Evolutionary conservation across 2,797 vertebrate genomes (phyloP), one percentile per base, ranked within the genome.

Genomic region (Prunella strophiata): DNA sequence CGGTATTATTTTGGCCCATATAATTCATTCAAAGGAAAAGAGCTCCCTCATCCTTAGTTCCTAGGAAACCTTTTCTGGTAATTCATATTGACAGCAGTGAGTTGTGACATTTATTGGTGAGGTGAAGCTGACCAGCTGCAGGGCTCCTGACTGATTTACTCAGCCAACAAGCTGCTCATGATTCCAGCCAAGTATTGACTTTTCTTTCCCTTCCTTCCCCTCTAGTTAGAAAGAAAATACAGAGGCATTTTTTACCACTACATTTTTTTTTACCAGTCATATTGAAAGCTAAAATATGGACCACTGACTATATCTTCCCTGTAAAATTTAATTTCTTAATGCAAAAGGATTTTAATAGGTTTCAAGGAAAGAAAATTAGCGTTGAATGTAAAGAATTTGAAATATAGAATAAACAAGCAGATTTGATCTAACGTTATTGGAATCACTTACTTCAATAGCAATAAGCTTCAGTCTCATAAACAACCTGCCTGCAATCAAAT

Each of bases 1-100:
- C 50, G 36, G 42, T 89, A 82, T 79, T 88, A 74, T 87, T 96
- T 82, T 65, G n/a, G 36, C 21, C 63, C 18, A 8, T 55, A 50
- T 78, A 79, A 88, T 96, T 87, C 26, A 92, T 95, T 92, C 70
- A 71, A 45, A 92, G 43, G 75, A 91, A 94, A 96, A 75, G 19
- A 52, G 30, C 47, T 95, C 62, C 50, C 67, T 76, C 62, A 85
- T 57, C 54, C n/a, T 74, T 38, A 77, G 93, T 72, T 93, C 83
- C 88, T 85, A 54, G 58, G 73, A 96, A 94, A 95, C 72, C 66
- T 93, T 95, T 79, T 57, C 90, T 87, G 78, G 51, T 94, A 97
- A 92, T 91, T 96, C 86, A 66, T 96, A 96, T 97, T 94, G 96
- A 95, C 92, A 97, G 91, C 71, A 91, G 94, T 89, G 88, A 92